Evolutionary conservation across 2,113 vertebrate species (phyloP), one percentile per base, ranked within the genome.

Genomic region (Pygoscelis antarcticus): DNA sequence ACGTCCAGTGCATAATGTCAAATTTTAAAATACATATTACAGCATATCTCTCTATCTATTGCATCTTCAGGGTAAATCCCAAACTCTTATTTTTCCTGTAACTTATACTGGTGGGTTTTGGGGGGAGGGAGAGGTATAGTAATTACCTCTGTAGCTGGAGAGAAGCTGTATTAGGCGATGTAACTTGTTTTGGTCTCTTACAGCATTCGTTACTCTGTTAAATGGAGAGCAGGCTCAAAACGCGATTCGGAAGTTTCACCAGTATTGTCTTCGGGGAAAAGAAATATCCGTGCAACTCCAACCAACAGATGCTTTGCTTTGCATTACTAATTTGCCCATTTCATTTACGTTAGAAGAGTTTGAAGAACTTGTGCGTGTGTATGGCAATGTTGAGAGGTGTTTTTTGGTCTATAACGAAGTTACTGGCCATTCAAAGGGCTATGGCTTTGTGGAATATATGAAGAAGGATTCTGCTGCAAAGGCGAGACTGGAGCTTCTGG

Each of bases 391-490:
- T 1, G 99, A 99, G 98, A 98, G 99, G 61, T 99, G 99, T 97
- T 99, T 99, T 97, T 97, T 99, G 97, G 99, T 99, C 16, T 99
- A 99, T 96, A 99, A 98, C 23, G 99, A 99, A 97, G 97, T 98
- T 68, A 99, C 98, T 2, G 99, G 99, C 30, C 99, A 98, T 65
- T 99, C 99, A 90, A 99, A 99, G 96, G 99, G 99, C 97, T 99
- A 99, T 1, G 99, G 99, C 6, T 99, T 99, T 93, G 99, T 99
- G 90, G 99, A 99, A 44, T 99, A 99, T 95, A 99, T 99, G 99
- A 99, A 99, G 98, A 99, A 99, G 97, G 99, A 99, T 98, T 99
- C 99, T 5, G 99, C 99, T 51, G 99, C 99, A 5, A 98, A 99
- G 94, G 99, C 99, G 42, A 98, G 99, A 21, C 98, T 99, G 58